Evolutionary conservation across 2,888 invertebrate genomes (phyloP).

Genomic region (Antheraea yamamai): DNA sequence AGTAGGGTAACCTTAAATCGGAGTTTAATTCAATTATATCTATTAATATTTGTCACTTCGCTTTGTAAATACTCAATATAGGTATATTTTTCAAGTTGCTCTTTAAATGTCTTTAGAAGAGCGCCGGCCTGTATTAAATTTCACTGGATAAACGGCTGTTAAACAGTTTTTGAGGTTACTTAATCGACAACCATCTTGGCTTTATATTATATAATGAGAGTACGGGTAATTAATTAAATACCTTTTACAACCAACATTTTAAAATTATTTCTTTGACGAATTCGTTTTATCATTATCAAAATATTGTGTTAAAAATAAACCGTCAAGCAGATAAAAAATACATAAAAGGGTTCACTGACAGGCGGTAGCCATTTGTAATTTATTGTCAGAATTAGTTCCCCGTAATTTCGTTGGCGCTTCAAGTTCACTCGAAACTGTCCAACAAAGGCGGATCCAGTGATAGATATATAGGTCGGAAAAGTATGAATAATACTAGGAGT

Average conservation of each 20-base stretch:
- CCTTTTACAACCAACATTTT: too few species aligned
- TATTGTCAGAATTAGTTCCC: neutral
- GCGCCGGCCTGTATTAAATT: neutral
- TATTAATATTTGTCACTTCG: slow-evolving; percentile 8
- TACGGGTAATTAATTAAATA: neutral
- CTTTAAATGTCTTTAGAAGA: neutral
- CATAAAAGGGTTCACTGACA: neutral
- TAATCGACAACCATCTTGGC: neutral
- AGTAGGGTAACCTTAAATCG: neutral
- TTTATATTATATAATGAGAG: neutral
- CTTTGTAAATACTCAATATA: slow-evolving; percentile 11
- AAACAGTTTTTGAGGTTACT: neutral
- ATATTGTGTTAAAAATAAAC: neutral
- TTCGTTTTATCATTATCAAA: neutral
- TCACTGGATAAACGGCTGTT: neutral
- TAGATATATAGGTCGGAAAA: neutral
- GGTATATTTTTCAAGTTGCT: slow-evolving; percentile 4
- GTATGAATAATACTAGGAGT: neutral
- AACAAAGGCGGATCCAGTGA: neutral
- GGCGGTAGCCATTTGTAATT: slow-evolving; percentile 1
- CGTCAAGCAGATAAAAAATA: neutral
- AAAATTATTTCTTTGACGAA: too few species aligned
- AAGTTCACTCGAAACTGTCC: neutral
- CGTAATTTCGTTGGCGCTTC: neutral
- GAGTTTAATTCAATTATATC: neutral